These are phyloP conservation scores for Lutraria rhynchaena DNA, from an alignment of 1,140 invertebrate species.

Conservation along the genomic window DNA sequence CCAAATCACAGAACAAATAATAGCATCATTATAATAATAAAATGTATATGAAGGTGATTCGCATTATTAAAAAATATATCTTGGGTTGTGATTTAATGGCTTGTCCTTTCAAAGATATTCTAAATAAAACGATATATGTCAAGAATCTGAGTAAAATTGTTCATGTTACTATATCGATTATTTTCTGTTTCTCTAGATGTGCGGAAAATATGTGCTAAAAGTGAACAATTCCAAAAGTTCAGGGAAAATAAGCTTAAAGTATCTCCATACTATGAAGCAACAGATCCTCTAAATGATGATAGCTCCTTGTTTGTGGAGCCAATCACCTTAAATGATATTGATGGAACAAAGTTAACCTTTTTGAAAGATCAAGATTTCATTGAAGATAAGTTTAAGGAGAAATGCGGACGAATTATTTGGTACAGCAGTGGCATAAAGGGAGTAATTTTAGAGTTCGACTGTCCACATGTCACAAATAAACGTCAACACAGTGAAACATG, in stretches of 20 bases:
- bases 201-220: background rate
- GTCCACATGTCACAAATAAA: background rate
- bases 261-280: conserved; percentile 12
- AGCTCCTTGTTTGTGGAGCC: background rate
- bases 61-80: background rate
- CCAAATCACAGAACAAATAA: background rate
- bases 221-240: conserved; percentile 13
- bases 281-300: background rate
- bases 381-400: background rate
- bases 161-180: too few species aligned
- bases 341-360: conserved; percentile 1
- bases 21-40: background rate
- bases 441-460: conserved; percentile 23
- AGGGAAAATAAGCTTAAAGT: background rate
- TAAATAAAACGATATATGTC: background rate
- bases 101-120: background rate
- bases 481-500: background rate
- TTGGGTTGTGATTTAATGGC: background rate
- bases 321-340: conserved; percentile 2
- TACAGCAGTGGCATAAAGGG: background rate
- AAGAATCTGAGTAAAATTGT: background rate
- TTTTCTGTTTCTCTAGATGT: too few species aligned
- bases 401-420: conserved; percentile 10
- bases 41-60: background rate
- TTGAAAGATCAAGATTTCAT: conserved; percentile 33